A percentile compares a stretch with the other conserved stretches of the same genome.
Conservation (phyloP, 2,797 vertebrate species). For the Pseudochirops cupreus region DNA sequence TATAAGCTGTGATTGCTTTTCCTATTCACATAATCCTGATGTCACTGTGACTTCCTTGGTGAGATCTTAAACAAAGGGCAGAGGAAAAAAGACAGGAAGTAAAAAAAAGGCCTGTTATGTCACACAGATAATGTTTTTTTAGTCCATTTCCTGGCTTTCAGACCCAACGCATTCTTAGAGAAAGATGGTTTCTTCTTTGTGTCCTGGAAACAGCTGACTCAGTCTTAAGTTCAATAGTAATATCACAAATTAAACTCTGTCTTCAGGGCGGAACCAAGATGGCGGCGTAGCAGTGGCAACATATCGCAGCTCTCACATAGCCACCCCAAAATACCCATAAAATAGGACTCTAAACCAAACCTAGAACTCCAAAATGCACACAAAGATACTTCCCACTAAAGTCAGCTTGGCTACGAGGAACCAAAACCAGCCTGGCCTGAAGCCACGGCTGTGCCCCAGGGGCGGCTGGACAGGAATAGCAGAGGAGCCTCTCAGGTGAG, state of each 20-base stretch:
- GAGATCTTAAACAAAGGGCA: background rate
- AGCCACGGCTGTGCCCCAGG: no score
- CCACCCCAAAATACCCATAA: no score
- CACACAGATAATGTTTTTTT: background rate
- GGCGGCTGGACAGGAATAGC: no score
- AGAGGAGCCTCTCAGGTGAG: no score
- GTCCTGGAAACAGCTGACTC: background rate
- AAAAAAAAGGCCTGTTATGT: background rate
- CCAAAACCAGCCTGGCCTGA: no score
- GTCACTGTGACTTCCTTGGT: background rate
- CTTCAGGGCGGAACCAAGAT: background rate
- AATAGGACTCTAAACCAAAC: no score
- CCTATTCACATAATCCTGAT: background rate
- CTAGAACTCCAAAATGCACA: no score
- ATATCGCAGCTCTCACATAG: no score
- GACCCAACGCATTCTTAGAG: background rate
- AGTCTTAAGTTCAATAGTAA: background rate
- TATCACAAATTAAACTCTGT: background rate
- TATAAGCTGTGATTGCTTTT: background rate
- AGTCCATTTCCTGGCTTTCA: background rate
- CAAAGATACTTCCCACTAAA: no score
- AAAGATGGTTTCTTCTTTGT: background rate
- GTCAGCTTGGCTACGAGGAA: no score
- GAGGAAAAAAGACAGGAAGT: background rate
- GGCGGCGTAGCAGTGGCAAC: no score